phyloP scores from a whole-genome alignment of 2,888 invertebrate species.

The Trissolcus japonicus region DNA sequence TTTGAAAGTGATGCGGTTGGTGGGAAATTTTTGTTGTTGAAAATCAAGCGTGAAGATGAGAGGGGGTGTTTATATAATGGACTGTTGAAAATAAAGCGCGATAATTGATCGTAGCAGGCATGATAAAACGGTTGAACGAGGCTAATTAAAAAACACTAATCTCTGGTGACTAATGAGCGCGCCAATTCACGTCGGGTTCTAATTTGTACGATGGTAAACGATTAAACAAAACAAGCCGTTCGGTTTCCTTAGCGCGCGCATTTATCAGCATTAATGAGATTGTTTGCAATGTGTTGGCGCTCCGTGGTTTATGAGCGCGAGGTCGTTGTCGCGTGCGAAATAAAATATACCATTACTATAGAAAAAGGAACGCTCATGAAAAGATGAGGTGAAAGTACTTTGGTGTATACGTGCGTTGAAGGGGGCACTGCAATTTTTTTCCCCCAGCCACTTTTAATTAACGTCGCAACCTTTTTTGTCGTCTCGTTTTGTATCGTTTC shows the following conservation, averaged over 20 bases:
- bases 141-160: no score
- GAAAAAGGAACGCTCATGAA: conserved; percentile 41
- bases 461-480: conserved; percentile 5
- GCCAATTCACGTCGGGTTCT: no score
- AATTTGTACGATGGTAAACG: conserved; percentile 2
- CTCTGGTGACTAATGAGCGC: no score
- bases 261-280: conserved; percentile 35
- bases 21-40: no score
- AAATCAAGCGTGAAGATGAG: no score
- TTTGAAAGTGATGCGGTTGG: no score
- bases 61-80: no score
- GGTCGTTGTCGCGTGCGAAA: conserved; percentile 48
- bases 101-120: no score
- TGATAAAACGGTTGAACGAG: no score
- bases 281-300: conserved; percentile 18
- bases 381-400: conserved; percentile 45
- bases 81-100: no score
- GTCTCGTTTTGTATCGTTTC: conserved; percentile 9
- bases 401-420: conserved; percentile 1
- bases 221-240: conserved; percentile 17
- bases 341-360: conserved; percentile 22
- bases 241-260: conserved; percentile 7
- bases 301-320: conserved; percentile 42
- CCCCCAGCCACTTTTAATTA: conserved; percentile 24
- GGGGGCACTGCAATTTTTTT: conserved; percentile 2